Conservation (phyloP, 2,113 vertebrate genomes). For the Eidolon helvum region DNA sequence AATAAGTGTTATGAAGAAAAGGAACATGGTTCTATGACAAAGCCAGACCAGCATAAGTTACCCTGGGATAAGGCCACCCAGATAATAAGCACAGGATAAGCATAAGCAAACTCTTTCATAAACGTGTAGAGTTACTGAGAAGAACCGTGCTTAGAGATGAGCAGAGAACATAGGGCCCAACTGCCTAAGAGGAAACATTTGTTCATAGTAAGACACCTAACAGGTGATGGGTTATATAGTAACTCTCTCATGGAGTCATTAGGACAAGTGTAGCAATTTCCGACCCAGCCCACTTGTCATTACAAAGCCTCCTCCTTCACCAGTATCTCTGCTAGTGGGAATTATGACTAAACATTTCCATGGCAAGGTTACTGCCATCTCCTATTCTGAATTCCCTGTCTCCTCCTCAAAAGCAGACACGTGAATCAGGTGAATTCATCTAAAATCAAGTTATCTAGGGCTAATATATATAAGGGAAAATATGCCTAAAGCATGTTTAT, state of each 20-base stretch:
- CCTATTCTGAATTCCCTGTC: not conserved
- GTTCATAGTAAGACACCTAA: not conserved
- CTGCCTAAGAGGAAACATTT: not conserved
- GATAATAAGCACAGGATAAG: not conserved
- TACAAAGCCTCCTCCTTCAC: not conserved
- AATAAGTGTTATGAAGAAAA: not conserved
- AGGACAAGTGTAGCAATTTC: not conserved
- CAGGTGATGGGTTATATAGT: not conserved
- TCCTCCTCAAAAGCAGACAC: not conserved
- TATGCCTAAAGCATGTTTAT: slow-evolving; percentile 9
- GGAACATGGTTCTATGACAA: not conserved
- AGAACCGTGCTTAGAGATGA: not conserved
- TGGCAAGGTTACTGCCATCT: not conserved
- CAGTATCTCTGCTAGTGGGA: not conserved
- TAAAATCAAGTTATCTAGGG: not conserved
- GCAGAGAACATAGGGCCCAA: not conserved
- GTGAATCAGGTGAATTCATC: not conserved
- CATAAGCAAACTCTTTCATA: not conserved
- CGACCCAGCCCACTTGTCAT: not conserved
- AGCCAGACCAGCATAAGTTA: not conserved
- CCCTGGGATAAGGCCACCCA: not conserved
- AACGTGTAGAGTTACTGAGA: not conserved
- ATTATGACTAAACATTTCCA: not conserved
- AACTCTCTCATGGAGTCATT: not conserved
- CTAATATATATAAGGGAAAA: not conserved